These are phyloP conservation scores for Patiria miniata DNA, from an alignment of 35 echinoderm and acorn worm genomes.

Conservation along the genomic window DNA sequence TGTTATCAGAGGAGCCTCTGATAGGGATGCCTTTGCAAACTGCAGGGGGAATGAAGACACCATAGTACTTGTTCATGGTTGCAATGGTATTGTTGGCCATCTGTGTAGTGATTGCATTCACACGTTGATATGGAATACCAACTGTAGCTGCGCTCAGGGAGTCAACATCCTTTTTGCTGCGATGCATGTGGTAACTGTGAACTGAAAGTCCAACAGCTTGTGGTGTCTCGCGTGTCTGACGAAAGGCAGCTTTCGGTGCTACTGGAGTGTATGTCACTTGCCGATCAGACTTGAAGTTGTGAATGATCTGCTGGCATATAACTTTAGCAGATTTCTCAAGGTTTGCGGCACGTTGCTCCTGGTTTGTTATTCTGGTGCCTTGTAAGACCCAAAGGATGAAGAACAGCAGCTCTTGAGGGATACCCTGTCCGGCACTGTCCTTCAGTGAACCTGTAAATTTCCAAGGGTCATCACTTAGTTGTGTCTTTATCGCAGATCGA, in stretches of 20 bases:
- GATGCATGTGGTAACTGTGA: background rate
- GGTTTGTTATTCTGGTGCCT: background rate
- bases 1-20: constrained; percentile 34
- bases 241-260: background rate
- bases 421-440: background rate
- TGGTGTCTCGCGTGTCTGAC: background rate
- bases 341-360: too few species aligned
- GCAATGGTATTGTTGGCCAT: constrained; percentile 9
- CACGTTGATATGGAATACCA: constrained; percentile 42
- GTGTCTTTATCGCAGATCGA: background rate
- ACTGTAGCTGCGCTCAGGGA: background rate
- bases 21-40: constrained; percentile 6
- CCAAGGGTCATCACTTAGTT: background rate
- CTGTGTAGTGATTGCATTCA: constrained; percentile 24
- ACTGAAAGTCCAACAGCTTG: background rate
- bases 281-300: background rate
- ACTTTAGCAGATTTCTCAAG: too few species aligned
- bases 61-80: constrained; percentile 27
- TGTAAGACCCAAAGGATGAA: constrained; percentile 13
- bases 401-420: background rate
- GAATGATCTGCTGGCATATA: background rate
- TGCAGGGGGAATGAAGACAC: constrained; percentile 27
- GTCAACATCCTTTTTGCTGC: background rate
- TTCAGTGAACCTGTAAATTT: constrained; percentile 21
- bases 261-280: background rate